Evolutionary conservation across 64 coral and sea anemone genomes (phyloP).

Genomic region (Montipora cactus): DNA sequence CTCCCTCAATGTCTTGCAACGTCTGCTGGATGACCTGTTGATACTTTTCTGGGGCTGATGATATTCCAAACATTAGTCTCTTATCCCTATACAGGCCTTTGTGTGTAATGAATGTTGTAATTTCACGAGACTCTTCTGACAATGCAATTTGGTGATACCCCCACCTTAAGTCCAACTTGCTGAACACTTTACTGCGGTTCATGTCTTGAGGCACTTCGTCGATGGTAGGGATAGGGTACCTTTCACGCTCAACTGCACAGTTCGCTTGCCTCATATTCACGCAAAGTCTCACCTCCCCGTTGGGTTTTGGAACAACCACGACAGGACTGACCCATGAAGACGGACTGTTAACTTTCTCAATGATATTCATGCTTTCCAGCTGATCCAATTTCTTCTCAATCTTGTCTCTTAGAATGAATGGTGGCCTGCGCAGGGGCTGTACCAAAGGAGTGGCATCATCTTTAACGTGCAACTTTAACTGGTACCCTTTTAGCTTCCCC

Average conservation of each 20-base stretch:
- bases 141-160: background rate
- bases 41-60: background rate
- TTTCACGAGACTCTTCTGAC: background rate
- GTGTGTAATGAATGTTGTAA: background rate
- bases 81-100: background rate
- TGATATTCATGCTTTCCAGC: constrained; percentile 3
- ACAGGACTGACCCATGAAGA: constrained; percentile 27
- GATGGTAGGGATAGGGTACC: background rate
- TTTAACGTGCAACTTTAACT: constrained; percentile 41
- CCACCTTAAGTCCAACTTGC: constrained; percentile 9
- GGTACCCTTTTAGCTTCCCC: constrained; percentile 46
- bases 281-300: background rate
- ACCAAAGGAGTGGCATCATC: constrained; percentile 2
- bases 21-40: constrained; percentile 14
- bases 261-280: background rate
- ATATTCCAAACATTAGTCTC: background rate
- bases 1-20: no score
- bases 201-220: constrained; percentile 24
- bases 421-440: background rate
- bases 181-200: constrained; percentile 20
- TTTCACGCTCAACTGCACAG: background rate
- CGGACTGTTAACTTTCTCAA: constrained; percentile 26
- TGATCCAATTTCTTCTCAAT: constrained; percentile 17
- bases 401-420: background rate
- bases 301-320: constrained; percentile 12